phyloP scores from a whole-genome alignment of 2,888 invertebrate genomes.

The Tholera decimalis region DNA sequence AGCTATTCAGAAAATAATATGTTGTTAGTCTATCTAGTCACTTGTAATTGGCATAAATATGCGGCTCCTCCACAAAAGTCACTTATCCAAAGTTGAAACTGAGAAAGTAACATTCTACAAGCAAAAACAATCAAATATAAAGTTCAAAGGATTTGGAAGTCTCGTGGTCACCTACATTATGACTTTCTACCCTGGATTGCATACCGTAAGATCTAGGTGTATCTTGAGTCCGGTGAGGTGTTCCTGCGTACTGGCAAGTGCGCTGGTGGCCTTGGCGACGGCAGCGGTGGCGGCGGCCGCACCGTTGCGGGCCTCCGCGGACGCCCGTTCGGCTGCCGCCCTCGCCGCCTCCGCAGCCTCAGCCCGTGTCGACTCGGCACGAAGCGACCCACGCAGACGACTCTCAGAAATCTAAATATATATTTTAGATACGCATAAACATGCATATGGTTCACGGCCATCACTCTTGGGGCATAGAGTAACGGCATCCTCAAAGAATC shows the following conservation, averaged over 20 bases:
- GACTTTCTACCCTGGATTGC: too few species aligned
- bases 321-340: slow-evolving; percentile 76
- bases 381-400: slow-evolving; percentile 80
- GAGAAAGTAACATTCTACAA: too few species aligned
- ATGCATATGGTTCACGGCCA: not conserved
- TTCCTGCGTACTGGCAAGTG: slow-evolving; percentile 77
- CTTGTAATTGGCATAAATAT: too few species aligned
- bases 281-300: slow-evolving; percentile 82
- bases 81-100: too few species aligned
- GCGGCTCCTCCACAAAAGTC: too few species aligned
- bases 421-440: not conserved
- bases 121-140: too few species aligned
- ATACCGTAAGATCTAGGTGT: slow-evolving; percentile 81
- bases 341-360: slow-evolving; percentile 81
- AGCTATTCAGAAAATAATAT: too few species aligned
- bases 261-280: slow-evolving; percentile 77
- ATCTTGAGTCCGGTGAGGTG: slow-evolving; percentile 78
- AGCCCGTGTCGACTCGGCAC: slow-evolving; percentile 79
- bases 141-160: too few species aligned
- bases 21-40: too few species aligned
- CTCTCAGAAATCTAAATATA: slow-evolving; percentile 76
- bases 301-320: slow-evolving; percentile 78
- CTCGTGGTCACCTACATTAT: too few species aligned
- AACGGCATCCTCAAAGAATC: not conserved
- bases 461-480: not conserved